phyloP scores from a whole-genome alignment of 2,113 vertebrate species.

The Apodemus sylvaticus region DNA sequence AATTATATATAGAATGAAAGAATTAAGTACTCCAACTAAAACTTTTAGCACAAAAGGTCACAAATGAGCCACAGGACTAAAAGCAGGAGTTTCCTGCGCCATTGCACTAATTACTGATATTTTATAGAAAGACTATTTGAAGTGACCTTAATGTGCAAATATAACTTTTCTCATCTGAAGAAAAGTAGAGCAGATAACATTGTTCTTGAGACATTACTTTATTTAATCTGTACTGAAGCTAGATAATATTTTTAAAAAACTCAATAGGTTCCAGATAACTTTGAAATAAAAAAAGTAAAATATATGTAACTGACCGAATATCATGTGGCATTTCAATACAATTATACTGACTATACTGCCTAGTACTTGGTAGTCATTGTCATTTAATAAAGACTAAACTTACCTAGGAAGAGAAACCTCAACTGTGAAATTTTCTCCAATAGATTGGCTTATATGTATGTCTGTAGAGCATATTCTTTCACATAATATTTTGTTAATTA shows the following conservation, averaged over 20 bases:
- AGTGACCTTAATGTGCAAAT: slow-evolving; percentile 52
- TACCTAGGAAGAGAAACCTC: background rate
- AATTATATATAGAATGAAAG: slow-evolving; percentile 10
- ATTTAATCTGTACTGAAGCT: slow-evolving; percentile 16
- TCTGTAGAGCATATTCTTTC: background rate
- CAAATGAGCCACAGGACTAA: slow-evolving; percentile 31
- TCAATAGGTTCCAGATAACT: background rate
- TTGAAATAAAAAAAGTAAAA: background rate
- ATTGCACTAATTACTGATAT: slow-evolving; percentile 48
- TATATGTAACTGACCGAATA: background rate
- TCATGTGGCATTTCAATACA: background rate
- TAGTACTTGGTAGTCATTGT: too few relatives aligned
- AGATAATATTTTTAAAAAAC: background rate
- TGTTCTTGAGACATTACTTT: background rate
- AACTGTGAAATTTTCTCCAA: background rate
- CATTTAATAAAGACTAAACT: background rate
- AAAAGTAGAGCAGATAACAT: slow-evolving; percentile 21
- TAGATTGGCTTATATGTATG: background rate
- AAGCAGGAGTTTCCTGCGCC: background rate
- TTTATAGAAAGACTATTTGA: background rate
- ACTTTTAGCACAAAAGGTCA: slow-evolving; percentile 37
- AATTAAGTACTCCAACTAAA: slow-evolving; percentile 56
- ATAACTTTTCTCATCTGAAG: background rate
- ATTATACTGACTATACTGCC: too few relatives aligned
- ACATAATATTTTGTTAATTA: background rate